Evolutionary conservation across 1,140 invertebrate genomes (phyloP).

Genomic region (Drosophila dunni): DNA sequence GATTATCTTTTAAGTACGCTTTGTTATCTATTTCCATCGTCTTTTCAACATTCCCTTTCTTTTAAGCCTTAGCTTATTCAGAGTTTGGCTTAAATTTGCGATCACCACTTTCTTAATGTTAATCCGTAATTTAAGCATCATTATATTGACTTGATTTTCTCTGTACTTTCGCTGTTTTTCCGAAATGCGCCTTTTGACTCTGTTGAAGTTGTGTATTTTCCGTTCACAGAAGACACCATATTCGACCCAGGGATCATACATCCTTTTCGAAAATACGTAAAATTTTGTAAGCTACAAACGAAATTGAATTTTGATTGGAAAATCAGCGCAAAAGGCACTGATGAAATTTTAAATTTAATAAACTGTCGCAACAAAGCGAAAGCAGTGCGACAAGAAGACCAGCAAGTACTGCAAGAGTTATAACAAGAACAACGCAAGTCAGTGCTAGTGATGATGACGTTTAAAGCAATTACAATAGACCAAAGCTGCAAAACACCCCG

Average conservation of each 20-base stretch:
- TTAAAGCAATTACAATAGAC: conserved; percentile 73
- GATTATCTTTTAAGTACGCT: neutral
- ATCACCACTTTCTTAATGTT: conserved; percentile 35
- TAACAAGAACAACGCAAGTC: conserved; percentile 20
- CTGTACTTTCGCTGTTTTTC: neutral
- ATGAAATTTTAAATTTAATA: conserved; percentile 54
- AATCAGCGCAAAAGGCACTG: conserved; percentile 44
- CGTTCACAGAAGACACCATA: conserved; percentile 7
- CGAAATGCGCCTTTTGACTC: conserved; percentile 15
- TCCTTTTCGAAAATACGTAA: conserved; percentile 3
- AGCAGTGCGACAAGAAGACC: conserved; percentile 23
- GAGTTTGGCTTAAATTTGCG: conserved; percentile 9
- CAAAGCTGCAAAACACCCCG: conserved; percentile 34
- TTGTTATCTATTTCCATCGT: neutral
- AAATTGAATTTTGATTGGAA: conserved; percentile 62
- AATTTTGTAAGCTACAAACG: conserved; percentile 25
- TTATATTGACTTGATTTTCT: neutral
- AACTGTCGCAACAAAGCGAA: conserved; percentile 41
- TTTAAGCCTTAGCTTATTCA: neutral
- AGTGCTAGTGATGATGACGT: conserved; percentile 69
- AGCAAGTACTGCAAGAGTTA: conserved; percentile 42
- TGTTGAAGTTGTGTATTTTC: neutral
- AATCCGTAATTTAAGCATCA: conserved; percentile 21
- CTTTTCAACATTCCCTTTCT: neutral
- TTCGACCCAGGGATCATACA: conserved; percentile 46